A percentile compares a stretch with the other conserved stretches of the same genome.
These are phyloP conservation scores for Pachypeltis micranthus DNA, from an alignment of 1,140 invertebrate species.

Conservation along the genomic window DNA sequence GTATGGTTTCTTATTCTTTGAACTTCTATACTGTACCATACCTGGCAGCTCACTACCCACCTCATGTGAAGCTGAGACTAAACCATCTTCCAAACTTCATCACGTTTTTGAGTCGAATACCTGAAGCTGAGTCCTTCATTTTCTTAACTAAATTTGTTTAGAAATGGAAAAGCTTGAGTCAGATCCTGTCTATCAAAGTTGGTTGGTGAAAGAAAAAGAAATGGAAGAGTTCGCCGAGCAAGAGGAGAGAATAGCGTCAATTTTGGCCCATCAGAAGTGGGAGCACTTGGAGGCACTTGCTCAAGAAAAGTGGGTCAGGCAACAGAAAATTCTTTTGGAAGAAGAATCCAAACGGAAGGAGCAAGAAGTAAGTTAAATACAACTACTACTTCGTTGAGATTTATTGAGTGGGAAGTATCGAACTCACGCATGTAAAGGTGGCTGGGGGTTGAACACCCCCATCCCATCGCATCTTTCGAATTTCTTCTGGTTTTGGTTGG, in stretches of 20 bases:
- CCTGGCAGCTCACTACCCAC: too few relatives aligned
- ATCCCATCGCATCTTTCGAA: too few relatives aligned
- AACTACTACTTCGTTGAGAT: too few relatives aligned
- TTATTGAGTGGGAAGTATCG: too few relatives aligned
- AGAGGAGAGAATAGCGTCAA: not conserved
- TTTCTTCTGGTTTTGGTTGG: too few relatives aligned
- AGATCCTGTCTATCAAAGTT: conserved; percentile 37
- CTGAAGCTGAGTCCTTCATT: too few relatives aligned
- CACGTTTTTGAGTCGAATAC: not conserved
- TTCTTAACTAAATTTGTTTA: conserved; percentile 23
- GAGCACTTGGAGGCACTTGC: not conserved
- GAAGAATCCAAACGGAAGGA: conserved; percentile 9
- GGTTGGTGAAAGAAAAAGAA: conserved; percentile 34
- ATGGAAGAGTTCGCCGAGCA: conserved; percentile 29
- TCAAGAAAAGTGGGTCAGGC: conserved; percentile 1
- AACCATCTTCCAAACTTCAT: not conserved
- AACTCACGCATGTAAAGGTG: too few relatives aligned
- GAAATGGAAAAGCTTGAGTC: conserved; percentile 26
- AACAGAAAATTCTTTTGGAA: not conserved
- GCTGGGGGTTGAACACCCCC: too few relatives aligned
- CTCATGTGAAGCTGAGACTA: not conserved
- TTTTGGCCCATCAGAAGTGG: not conserved
- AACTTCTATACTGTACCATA: too few relatives aligned
- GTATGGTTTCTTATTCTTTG: too few relatives aligned
- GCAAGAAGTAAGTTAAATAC: too few relatives aligned